A percentile compares a stretch with the other conserved stretches of the same genome.
Evolutionary conservation across 2,113 vertebrate genomes (phyloP).

Genomic region (Pseudopipra pipra): DNA sequence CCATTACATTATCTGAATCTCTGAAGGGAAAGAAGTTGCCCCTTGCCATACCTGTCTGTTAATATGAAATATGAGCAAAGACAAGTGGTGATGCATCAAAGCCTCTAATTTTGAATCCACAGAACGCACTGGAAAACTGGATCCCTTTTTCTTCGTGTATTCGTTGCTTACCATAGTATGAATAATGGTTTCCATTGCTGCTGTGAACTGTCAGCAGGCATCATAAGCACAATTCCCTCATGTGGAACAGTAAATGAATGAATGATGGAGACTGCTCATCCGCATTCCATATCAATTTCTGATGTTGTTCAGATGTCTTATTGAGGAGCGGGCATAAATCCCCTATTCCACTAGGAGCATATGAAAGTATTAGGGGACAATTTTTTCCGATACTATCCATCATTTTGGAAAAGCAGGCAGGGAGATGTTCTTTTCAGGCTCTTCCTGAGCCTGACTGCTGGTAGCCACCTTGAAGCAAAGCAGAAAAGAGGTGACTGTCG

Average conservation of each 20-base stretch:
- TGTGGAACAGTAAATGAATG: background rate
- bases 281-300: background rate
- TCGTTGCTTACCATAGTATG: background rate
- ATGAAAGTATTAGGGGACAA: background rate
- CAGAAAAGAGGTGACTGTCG: background rate
- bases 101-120: background rate
- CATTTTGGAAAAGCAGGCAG: background rate
- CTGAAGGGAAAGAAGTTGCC: background rate
- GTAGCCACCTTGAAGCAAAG: background rate
- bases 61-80: accelerated
- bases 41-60: background rate
- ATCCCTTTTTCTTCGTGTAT: background rate
- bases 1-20: background rate
- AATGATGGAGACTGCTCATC: background rate
- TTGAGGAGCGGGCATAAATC: background rate
- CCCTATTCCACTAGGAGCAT: background rate
- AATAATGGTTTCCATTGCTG: background rate
- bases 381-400: background rate
- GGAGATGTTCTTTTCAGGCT: background rate
- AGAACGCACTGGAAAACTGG: background rate
- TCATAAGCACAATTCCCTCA: background rate
- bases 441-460: background rate
- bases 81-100: background rate
- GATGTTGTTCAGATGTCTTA: background rate
- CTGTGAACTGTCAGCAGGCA: background rate